Evolutionary conservation across 1,140 invertebrate genomes (phyloP).

Genomic region (Pseudomyrmex cubaensis): DNA sequence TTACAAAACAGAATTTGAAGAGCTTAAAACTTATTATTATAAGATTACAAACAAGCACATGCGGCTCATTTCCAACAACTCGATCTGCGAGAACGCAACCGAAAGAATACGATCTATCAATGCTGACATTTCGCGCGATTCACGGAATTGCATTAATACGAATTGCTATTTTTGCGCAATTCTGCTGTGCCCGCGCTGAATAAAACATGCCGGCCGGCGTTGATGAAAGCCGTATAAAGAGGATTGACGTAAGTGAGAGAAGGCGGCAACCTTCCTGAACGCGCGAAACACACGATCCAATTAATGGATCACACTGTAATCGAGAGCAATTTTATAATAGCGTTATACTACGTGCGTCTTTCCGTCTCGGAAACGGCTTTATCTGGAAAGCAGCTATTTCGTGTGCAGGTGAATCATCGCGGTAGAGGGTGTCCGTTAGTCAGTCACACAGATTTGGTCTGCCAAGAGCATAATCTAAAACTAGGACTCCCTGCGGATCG

Average conservation of each 20-base stretch:
- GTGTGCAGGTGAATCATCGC: constrained; percentile 70
- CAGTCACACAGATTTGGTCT: constrained; percentile 56
- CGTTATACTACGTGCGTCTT: constrained; percentile 24
- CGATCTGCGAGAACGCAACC: not conserved
- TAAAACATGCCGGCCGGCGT: constrained; percentile 27
- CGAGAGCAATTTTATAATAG: constrained; percentile 13
- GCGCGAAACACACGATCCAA: constrained; percentile 25
- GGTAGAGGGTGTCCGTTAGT: constrained; percentile 55
- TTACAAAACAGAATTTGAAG: not conserved
- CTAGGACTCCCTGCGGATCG: constrained; percentile 33
- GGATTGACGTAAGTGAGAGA: constrained; percentile 66
- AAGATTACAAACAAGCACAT: no score
- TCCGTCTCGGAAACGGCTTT: constrained; percentile 61
- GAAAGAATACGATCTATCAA: not conserved
- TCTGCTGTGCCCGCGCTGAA: constrained; percentile 14
- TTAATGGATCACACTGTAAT: constrained; percentile 62
- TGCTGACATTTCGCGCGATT: constrained; percentile 42
- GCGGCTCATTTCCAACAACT: not conserved
- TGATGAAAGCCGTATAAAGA: constrained; percentile 39
- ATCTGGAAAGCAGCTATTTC: constrained; percentile 67
- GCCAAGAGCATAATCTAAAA: constrained; percentile 65
- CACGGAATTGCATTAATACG: constrained; percentile 33
- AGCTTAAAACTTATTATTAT: no score
- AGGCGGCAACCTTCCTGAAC: constrained; percentile 17
- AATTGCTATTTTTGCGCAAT: constrained; percentile 57